Conservation (phyloP, 2,797 vertebrate species). For the Sebastes taczanowskii region DNA sequence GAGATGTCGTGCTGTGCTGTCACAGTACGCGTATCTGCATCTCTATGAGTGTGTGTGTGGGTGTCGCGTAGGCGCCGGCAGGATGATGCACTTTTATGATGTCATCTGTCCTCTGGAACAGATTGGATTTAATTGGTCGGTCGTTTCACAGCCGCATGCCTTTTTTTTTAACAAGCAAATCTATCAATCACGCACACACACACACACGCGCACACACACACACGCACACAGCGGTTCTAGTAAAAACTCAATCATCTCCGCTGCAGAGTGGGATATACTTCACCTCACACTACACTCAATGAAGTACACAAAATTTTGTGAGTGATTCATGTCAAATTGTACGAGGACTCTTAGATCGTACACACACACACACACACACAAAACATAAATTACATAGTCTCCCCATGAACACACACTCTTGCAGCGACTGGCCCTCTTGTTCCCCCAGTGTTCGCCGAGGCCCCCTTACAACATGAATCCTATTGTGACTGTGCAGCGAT, state of each 20-base stretch:
- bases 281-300: conserved; percentile 18
- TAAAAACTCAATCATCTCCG: conserved; percentile 56
- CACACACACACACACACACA: not conserved
- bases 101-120: conserved; percentile 69
- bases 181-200: conserved; percentile 30
- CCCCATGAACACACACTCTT: conserved; percentile 15
- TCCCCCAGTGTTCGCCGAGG: not conserved
- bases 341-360: conserved; percentile 2
- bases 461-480: conserved; percentile 38
- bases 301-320: conserved; percentile 22
- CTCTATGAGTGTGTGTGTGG: not conserved
- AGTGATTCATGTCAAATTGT: conserved; percentile 45
- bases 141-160: conserved; percentile 61
- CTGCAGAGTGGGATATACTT: conserved; percentile 32
- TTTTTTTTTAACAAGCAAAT: conserved; percentile 65
- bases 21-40: not conserved
- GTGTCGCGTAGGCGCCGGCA: not conserved
- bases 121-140: conserved; percentile 73
- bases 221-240: not conserved
- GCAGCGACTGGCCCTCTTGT: conserved; percentile 18
- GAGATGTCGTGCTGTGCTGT: not conserved
- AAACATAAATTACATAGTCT: conserved; percentile 19
- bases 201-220: not conserved
- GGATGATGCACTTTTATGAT: conserved; percentile 64
- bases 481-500: conserved; percentile 24